Conservation (phyloP, 2,888 invertebrate species). For the Eupeodes luniger region DNA sequence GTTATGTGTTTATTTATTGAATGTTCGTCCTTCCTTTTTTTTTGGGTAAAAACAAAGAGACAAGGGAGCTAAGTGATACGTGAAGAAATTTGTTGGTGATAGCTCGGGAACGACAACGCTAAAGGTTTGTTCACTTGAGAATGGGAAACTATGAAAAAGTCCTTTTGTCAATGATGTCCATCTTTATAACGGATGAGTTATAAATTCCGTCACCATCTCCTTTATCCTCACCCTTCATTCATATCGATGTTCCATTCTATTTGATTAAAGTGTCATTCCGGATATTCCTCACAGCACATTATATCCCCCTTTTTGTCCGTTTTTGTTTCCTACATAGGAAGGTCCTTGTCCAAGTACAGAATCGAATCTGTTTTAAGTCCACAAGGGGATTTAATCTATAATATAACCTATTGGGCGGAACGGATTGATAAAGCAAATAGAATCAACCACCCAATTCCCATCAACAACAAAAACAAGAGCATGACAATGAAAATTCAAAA, state of each 20-base stretch:
- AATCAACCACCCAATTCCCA: slow-evolving; percentile 62
- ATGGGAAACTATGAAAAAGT: slow-evolving; percentile 52
- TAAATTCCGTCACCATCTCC: slow-evolving; percentile 60
- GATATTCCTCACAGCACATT: slow-evolving; percentile 66
- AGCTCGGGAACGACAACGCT: slow-evolving; percentile 6
- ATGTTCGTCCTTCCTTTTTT: slow-evolving; percentile 12
- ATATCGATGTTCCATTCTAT: slow-evolving; percentile 38
- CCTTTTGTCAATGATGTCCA: slow-evolving; percentile 60
- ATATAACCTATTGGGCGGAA: slow-evolving; percentile 74
- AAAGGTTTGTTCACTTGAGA: slow-evolving; percentile 63
- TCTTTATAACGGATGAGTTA: slow-evolving; percentile 40
- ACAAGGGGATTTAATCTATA: slow-evolving; percentile 56
- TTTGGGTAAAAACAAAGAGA: slow-evolving; percentile 17
- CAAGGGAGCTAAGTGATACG: slow-evolving; percentile 70
- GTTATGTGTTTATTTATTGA: slow-evolving; percentile 66
- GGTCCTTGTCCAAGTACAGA: slow-evolving; percentile 39
- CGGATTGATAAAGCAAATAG: slow-evolving; percentile 73
- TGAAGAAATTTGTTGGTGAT: slow-evolving; percentile 60
- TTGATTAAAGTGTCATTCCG: slow-evolving; percentile 74
- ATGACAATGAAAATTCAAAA: slow-evolving; percentile 10
- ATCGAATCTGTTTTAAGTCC: slow-evolving; percentile 30
- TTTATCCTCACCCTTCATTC: background rate
- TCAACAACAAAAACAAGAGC: slow-evolving; percentile 12
- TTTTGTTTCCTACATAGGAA: slow-evolving; percentile 38
- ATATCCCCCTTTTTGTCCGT: slow-evolving; percentile 37